Percentiles rank a stretch among this genome's conserved stretches.
Evolutionary conservation across 2,113 vertebrate species (phyloP).

Genomic region (Herpetotheres cachinnans): DNA sequence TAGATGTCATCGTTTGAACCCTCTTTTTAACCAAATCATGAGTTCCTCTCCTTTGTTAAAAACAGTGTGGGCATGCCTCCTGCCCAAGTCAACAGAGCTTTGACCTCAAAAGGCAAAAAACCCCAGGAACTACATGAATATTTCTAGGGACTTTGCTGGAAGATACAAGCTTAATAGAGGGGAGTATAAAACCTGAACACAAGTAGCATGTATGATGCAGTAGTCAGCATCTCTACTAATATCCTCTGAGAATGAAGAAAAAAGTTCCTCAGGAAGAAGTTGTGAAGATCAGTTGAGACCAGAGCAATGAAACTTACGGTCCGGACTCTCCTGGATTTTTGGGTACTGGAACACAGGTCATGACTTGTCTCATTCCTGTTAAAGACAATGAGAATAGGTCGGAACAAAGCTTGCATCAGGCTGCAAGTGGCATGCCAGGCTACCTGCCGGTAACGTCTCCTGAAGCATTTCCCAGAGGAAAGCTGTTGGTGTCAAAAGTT

Average conservation of each 20-base stretch:
- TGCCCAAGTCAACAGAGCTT: neutral
- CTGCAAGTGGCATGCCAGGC: neutral
- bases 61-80: neutral
- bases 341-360: accelerated
- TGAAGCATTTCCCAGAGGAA: slow-evolving; percentile 19
- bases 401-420: neutral
- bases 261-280: neutral
- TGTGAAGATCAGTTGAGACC: neutral
- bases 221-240: neutral
- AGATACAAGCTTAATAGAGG: neutral
- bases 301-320: neutral
- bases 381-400: neutral
- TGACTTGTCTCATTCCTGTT: neutral
- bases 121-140: neutral
- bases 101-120: neutral
- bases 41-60: neutral
- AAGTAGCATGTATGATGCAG: neutral
- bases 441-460: neutral
- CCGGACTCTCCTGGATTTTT: neutral
- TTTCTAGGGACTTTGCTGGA: neutral
- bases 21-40: neutral
- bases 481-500: neutral
- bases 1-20: neutral
- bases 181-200: neutral
- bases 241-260: neutral